Conservation (phyloP, 2,113 vertebrate species). For the Benitochromis conjunctus region DNA sequence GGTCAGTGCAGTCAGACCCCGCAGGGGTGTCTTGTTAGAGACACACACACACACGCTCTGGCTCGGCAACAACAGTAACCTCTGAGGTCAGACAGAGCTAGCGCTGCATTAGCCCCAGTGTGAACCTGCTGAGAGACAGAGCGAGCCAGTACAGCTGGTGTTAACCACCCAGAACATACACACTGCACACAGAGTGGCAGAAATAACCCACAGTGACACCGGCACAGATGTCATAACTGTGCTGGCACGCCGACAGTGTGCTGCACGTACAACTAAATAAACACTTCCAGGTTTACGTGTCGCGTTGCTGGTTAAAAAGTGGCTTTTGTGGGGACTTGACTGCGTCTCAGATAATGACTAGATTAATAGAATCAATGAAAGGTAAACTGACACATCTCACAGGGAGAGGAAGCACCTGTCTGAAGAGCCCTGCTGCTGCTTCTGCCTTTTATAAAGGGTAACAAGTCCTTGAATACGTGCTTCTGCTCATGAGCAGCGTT, state of each 20-base stretch:
- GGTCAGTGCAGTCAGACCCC: conserved; percentile 52
- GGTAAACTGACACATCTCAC: neutral
- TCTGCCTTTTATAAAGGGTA: neutral
- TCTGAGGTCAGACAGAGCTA: conserved; percentile 60
- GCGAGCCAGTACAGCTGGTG: conserved; percentile 60
- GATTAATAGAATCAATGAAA: conserved; percentile 6
- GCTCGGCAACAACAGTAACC: conserved; percentile 60
- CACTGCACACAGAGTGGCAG: conserved; percentile 32
- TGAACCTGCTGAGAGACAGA: conserved; percentile 66
- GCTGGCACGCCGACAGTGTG: conserved; percentile 14
- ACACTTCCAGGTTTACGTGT: conserved; percentile 26
- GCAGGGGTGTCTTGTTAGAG: conserved; percentile 61
- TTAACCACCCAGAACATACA: conserved; percentile 64
- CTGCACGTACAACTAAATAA: conserved; percentile 31
- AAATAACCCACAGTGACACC: conserved; percentile 17
- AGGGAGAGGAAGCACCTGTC: neutral
- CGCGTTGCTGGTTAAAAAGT: conserved; percentile 17
- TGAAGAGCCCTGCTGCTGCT: neutral
- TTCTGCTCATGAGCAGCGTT: neutral
- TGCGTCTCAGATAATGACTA: neutral
- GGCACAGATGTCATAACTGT: neutral
- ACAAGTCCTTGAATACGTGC: neutral
- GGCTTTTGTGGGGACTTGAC: neutral
- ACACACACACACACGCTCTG: conserved; percentile 19
- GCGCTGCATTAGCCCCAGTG: conserved; percentile 57